Base-by-base conservation (phyloP, 1,140 invertebrate genomes). In the Eufriesea mexicana region DNA sequence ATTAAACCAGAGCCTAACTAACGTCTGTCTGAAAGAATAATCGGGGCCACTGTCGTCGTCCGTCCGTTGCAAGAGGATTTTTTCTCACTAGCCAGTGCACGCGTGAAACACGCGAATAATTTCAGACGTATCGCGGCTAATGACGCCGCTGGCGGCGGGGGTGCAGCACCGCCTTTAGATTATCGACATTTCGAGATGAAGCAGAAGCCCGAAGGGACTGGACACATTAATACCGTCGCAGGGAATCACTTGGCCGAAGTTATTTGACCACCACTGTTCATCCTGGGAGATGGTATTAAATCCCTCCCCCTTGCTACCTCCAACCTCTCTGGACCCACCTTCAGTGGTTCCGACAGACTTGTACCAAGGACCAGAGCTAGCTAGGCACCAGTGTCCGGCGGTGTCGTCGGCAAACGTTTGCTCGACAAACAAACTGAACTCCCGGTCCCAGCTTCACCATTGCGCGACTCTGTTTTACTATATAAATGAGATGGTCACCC, bases 401-500 rank as follows among this genome's bases (percentile, higher is more conserved):
- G 93, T 94, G 93, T 94, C 94, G 94, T 93, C 92, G 92, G 92
- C 94, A 94, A 94, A 94, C 94, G 94, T 94, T 94, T 94, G 91
- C 93, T 93, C 91, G 91, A 91, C 93, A 94, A 94, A 94, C 93
- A 94, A 94, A 93, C 93, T 93, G 91, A 85, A 91, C 91, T 91
- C 89, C 73, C 86, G 71, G 89, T 90, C 91, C 88, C 86, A 79
- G 86, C 86, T 84, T 89, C 85, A 84, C 86, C 88, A 89, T 89
- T 89, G 80, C 86, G 84, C 84, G 85, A 90, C 85, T 90, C 90
- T 89, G 90, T 91, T 91, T 91, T 91, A 90, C 85, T 89, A 87
- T 91, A 91, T 90, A 92, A 92, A 92, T 91, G 91, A 91, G 90
- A 92, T 88, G 89, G 90, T 91, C 87, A 87, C 77, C 86, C 89